Percentiles rank a stretch among this genome's conserved stretches.
Conservation (phyloP, 2,113 vertebrate species). For the Lethenteron camtschaticum region DNA sequence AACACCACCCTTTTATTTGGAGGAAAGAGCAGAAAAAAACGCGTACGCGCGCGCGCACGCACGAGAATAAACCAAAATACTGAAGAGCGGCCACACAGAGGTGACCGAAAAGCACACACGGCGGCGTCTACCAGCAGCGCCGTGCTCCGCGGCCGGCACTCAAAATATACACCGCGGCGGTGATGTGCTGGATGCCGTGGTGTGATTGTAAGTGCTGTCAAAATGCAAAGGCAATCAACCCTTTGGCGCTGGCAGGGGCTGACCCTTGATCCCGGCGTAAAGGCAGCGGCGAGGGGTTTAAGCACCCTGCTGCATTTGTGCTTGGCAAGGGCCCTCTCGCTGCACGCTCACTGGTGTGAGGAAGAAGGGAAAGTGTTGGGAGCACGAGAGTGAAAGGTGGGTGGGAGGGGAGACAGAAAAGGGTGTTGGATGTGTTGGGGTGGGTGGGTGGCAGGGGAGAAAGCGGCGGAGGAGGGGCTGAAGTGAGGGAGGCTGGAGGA, state of each 20-base stretch:
- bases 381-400: neutral
- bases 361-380: neutral
- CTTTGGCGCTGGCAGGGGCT: neutral
- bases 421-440: neutral
- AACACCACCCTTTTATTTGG: too few relatives aligned
- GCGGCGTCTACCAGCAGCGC: too few relatives aligned
- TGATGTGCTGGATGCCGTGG: too few relatives aligned
- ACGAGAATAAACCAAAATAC: too few relatives aligned
- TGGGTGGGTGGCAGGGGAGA: neutral
- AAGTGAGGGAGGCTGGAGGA: neutral
- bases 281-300: neutral
- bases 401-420: neutral
- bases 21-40: too few relatives aligned
- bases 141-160: too few relatives aligned
- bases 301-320: constrained; percentile 6
- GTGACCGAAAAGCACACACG: too few relatives aligned
- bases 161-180: too few relatives aligned
- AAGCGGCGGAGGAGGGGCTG: neutral
- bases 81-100: too few relatives aligned
- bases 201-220: neutral
- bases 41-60: too few relatives aligned
- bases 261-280: constrained; percentile 3
- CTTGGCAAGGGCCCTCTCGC: neutral
- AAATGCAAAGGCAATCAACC: constrained; percentile 3
- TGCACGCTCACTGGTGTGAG: neutral